These are phyloP conservation scores for Drosophila sucinea DNA, from an alignment of 1,140 invertebrate species.

Conservation along the genomic window DNA sequence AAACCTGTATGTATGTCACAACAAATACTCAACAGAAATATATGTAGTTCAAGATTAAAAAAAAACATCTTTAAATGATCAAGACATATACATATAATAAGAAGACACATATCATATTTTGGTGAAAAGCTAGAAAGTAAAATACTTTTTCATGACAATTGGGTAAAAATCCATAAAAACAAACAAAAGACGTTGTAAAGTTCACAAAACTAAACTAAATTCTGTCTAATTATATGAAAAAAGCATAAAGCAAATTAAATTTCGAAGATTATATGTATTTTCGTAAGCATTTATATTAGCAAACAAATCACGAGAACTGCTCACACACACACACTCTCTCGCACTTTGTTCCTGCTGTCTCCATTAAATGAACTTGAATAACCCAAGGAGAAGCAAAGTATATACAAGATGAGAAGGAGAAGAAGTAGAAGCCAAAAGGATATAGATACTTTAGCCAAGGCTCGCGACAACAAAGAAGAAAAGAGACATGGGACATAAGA, in stretches of 20 bases:
- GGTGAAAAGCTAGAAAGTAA: too few species aligned
- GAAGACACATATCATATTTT: too few species aligned
- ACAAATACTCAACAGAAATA: too few species aligned
- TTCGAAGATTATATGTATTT: not conserved
- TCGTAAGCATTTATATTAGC: constrained; percentile 1
- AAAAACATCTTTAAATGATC: too few species aligned
- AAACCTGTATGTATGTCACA: too few species aligned
- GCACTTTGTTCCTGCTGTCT: constrained; percentile 21
- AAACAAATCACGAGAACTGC: not conserved
- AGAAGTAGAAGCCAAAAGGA: constrained; percentile 1
- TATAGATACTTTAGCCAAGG: constrained; percentile 5
- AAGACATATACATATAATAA: too few species aligned
- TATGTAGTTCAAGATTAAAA: too few species aligned
- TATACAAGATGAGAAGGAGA: constrained; percentile 7
- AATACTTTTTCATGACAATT: too few species aligned
- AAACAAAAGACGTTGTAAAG: not conserved
- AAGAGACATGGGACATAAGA: not conserved
- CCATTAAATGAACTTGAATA: constrained; percentile 45
- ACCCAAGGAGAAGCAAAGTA: constrained; percentile 40
- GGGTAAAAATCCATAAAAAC: not conserved
- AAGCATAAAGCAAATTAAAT: not conserved
- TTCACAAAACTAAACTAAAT: not conserved
- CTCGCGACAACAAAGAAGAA: constrained; percentile 8
- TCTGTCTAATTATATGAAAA: not conserved
- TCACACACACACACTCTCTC: constrained; percentile 27